Evolutionary conservation across 2,888 invertebrate genomes (phyloP).

Genomic region (Apamea anceps): DNA sequence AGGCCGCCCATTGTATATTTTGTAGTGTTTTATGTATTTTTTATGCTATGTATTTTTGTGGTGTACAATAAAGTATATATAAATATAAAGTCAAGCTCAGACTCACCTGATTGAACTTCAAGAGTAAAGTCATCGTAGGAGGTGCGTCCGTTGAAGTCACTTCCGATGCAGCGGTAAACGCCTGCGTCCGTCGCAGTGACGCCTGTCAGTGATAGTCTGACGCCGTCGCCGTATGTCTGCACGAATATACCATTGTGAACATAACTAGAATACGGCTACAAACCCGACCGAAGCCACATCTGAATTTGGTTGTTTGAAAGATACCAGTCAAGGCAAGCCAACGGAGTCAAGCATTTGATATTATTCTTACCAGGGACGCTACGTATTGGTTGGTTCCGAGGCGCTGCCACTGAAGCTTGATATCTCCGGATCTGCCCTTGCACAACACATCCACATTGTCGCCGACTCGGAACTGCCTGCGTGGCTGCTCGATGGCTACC

Average conservation of each 20-base stretch:
- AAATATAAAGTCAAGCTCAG: background rate
- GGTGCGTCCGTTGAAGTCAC: conserved; percentile 87
- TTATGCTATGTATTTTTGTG: too few species aligned
- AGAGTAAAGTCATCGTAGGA: conserved; percentile 88
- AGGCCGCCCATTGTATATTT: too few species aligned
- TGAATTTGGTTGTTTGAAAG: background rate
- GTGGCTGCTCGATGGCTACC: conserved; percentile 84
- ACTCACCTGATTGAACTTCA: conserved; percentile 79
- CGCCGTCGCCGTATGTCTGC: conserved; percentile 90
- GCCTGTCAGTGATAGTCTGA: conserved; percentile 91
- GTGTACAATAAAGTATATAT: too few species aligned
- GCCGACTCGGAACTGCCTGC: conserved; percentile 77
- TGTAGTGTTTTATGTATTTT: too few species aligned
- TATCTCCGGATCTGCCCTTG: conserved; percentile 68
- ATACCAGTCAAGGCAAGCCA: background rate
- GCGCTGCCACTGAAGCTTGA: conserved; percentile 76
- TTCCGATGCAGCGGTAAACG: conserved; percentile 91
- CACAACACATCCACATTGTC: conserved; percentile 83
- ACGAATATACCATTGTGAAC: conserved; percentile 1
- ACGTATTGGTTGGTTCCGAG: conserved; percentile 82
- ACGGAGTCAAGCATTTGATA: background rate
- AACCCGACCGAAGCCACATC: background rate
- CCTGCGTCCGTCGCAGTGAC: conserved; percentile 94
- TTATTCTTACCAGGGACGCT: conserved; percentile 75
- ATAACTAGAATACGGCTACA: background rate